Percentiles rank a stretch among this genome's conserved stretches.
phyloP scores from a whole-genome alignment of 2,113 vertebrate genomes.

The Oncorhynchus gorbuscha region DNA sequence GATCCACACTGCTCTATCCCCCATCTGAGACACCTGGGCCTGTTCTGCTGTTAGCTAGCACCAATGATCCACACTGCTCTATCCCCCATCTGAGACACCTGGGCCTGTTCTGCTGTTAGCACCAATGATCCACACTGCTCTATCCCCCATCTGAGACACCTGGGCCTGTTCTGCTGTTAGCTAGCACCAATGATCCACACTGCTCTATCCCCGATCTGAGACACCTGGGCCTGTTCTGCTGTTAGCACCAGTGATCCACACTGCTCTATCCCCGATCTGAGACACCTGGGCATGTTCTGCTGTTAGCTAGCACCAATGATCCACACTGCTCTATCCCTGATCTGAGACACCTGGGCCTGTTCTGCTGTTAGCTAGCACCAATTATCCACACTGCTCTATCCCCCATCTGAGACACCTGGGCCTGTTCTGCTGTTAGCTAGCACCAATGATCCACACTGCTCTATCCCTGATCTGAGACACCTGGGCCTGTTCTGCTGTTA shows the following conservation, averaged over 20 bases:
- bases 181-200: conserved; percentile 28
- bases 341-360: conserved; percentile 74
- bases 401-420: conserved; percentile 65
- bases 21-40: conserved; percentile 67
- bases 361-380: conserved; percentile 56
- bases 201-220: conserved; percentile 26
- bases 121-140: conserved; percentile 29
- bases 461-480: conserved; percentile 58
- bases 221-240: conserved; percentile 69
- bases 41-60: conserved; percentile 68
- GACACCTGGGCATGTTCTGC: conserved; percentile 79
- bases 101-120: conserved; percentile 71
- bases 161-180: conserved; percentile 72
- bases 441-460: conserved; percentile 29
- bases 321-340: conserved; percentile 8
- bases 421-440: conserved; percentile 69
- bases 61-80: too few relatives aligned
- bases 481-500: conserved; percentile 73
- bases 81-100: too few relatives aligned
- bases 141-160: conserved; percentile 61
- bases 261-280: conserved; percentile 30
- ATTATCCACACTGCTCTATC: conserved; percentile 30
- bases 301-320: conserved; percentile 21
- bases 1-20: conserved; percentile 18
- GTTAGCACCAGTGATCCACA: conserved; percentile 26